Evolutionary conservation across 1,140 invertebrate genomes (phyloP), one percentile per base, ranked within the genome.

Genomic region (Lordiphosa clarofinis): DNA sequence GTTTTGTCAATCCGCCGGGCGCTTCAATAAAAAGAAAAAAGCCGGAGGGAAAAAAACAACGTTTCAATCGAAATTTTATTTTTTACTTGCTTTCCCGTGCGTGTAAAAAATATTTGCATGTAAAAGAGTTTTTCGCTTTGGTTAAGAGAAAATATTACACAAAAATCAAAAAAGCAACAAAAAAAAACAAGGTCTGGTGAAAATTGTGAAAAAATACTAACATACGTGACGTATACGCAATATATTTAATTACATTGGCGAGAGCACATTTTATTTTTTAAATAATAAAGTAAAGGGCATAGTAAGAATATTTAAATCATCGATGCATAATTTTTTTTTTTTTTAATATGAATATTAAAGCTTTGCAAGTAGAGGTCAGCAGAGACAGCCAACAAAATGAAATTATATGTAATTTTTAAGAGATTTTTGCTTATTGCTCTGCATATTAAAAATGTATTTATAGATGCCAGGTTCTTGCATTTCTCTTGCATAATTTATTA

Each of bases 1-100:
- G 71, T 66, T 82, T 81, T 82, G 75, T 82, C 76, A 75, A 66
- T 36, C 31, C 57, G 36, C 44, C 58, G 72, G 62, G 55, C 61
- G 57, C 66, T 58, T 76, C 61, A 81, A 82, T 67, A 68, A 75
- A 39, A 13, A 52, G 37, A 13, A 49, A 5, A 49, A 49, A 19
- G 28, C 24, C 1, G 12, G 1, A n/a, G 4, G 48, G 36, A 57
- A 66, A 71, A 70, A 76, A 79, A 71, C 64, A 38, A 49, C 52
- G 56, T 61, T 79, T 61, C 62, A 54, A 69, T 63, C 56, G 64
- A 24, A 61, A 37, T 56, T 65, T 47, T 60, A 68, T 48, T 70
- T 65, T 43, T 40, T 52, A 62, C 12, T 33, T 58, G 50, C 46
- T 11, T 42, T 68, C 50, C 15, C 43, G 63, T 55, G 63, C 43